phyloP scores from a whole-genome alignment of 2,888 invertebrate genomes.

The Cosmia trapezina region DNA sequence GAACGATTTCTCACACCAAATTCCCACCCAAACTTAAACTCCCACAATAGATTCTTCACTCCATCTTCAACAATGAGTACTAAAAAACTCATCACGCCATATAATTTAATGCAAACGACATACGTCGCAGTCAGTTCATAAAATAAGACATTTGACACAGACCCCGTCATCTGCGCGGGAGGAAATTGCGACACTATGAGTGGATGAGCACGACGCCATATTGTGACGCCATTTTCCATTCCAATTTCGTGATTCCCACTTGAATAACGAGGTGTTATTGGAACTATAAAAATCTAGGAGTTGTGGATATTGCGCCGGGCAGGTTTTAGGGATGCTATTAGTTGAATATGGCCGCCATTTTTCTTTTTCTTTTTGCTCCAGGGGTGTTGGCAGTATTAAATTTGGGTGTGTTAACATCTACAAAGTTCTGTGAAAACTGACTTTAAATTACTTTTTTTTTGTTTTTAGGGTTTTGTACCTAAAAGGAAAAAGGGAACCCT shows the following conservation, averaged over 20 bases:
- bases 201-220: conserved; percentile 74
- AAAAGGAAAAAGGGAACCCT: no score
- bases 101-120: conserved; percentile 71
- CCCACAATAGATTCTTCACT: conserved; percentile 19
- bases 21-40: neutral
- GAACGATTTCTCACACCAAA: neutral
- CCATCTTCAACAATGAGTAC: conserved; percentile 20
- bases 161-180: conserved; percentile 71
- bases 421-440: neutral
- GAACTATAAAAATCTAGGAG: conserved; percentile 63
- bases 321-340: conserved; percentile 37
- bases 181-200: conserved; percentile 75
- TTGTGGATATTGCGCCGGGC: conserved; percentile 53
- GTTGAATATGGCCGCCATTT: conserved; percentile 21
- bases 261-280: conserved; percentile 72
- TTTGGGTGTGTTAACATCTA: neutral
- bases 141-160: conserved; percentile 77
- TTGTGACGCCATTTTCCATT: conserved; percentile 78
- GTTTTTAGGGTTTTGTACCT: no score
- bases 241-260: conserved; percentile 78
- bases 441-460: neutral
- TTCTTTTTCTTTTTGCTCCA: conserved; percentile 10
- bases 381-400: neutral
- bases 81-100: conserved; percentile 62
- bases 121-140: conserved; percentile 69